phyloP scores from a whole-genome alignment of 2,888 invertebrate genomes.

The Horisme vitalbata region DNA sequence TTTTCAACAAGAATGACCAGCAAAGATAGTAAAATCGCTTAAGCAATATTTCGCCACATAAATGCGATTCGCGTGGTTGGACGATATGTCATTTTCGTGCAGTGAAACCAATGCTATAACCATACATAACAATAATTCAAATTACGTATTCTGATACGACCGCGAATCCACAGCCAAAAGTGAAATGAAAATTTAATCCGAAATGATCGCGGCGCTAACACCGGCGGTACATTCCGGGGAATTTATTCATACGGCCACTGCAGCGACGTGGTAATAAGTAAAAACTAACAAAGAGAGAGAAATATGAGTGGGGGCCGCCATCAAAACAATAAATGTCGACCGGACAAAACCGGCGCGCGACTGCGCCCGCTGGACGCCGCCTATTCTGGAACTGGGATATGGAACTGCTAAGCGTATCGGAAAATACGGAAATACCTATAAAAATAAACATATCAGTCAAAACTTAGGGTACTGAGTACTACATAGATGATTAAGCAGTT shows the following conservation, averaged over 20 bases:
- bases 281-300: conserved; percentile 64
- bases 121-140: conserved; percentile 1
- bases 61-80: no score
- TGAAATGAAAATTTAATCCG: conserved; percentile 65
- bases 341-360: conserved; percentile 43
- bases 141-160: conserved; percentile 21
- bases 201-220: conserved; percentile 56
- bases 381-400: conserved; percentile 19
- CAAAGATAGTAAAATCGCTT: no score
- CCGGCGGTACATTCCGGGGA: conserved; percentile 39
- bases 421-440: no score
- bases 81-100: no score
- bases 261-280: conserved; percentile 60
- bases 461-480: no score
- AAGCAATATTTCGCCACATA: no score
- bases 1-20: no score
- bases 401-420: no score
- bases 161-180: conserved; percentile 48
- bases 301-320: conserved; percentile 62
- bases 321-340: conserved; percentile 66
- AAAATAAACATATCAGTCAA: no score
- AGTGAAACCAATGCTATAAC: no score
- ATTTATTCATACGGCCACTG: conserved; percentile 65
- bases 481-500: no score
- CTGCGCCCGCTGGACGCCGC: conserved; percentile 12